A percentile compares a stretch with the other conserved stretches of the same genome.
Conservation (phyloP, 2,888 invertebrate genomes). For the Pyrrhia umbra region DNA sequence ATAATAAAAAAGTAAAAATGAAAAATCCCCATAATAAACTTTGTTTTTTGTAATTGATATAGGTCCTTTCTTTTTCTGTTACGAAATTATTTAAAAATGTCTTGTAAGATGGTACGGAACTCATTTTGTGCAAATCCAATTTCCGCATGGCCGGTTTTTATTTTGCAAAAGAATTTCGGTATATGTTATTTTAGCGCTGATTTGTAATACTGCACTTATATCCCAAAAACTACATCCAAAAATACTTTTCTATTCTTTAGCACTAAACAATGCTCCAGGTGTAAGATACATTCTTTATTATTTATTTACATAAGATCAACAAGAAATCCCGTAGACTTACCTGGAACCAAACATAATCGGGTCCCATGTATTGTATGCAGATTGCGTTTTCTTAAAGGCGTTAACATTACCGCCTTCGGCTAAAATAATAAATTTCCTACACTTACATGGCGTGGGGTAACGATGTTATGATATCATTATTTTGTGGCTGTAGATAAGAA, state of each 20-base stretch:
- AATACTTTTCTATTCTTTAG: neutral
- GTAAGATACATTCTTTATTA: slow-evolving; percentile 60
- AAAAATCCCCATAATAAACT: too few relatives aligned
- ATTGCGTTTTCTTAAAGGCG: slow-evolving; percentile 77
- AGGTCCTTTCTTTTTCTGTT: too few relatives aligned
- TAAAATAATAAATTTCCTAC: slow-evolving; percentile 77
- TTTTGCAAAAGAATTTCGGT: too few relatives aligned
- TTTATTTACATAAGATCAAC: slow-evolving; percentile 70
- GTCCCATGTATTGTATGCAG: slow-evolving; percentile 84
- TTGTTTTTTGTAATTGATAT: too few relatives aligned
- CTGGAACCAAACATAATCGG: slow-evolving; percentile 52
- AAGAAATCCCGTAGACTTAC: slow-evolving; percentile 60
- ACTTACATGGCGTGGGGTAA: slow-evolving; percentile 74
- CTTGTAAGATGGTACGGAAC: too few relatives aligned
- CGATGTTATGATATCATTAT: slow-evolving; percentile 81
- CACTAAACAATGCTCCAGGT: slow-evolving; percentile 49
- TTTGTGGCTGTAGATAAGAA: slow-evolving; percentile 71
- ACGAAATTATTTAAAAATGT: too few relatives aligned
- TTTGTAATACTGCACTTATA: neutral
- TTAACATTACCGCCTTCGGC: slow-evolving; percentile 73
- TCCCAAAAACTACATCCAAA: neutral
- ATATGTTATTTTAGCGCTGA: neutral
- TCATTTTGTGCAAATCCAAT: too few relatives aligned
- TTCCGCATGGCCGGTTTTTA: too few relatives aligned
- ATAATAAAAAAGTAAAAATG: too few relatives aligned